phyloP scores from a whole-genome alignment of 2,113 vertebrate genomes.

The Mustelus asterias region DNA sequence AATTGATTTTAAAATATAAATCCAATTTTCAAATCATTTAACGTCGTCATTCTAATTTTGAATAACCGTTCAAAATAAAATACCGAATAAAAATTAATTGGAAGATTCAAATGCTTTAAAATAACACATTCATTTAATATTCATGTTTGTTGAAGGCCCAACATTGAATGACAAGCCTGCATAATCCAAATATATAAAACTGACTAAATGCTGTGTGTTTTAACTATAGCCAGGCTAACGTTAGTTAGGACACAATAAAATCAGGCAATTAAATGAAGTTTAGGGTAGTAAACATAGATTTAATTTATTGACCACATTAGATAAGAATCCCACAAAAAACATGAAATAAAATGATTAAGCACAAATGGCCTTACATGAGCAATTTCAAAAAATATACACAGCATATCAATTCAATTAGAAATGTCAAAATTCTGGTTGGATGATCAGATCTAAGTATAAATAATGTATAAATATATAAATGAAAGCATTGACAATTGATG shows the following conservation, averaged over 20 bases:
- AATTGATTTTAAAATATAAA: slow-evolving; percentile 1
- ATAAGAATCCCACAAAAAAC: neutral
- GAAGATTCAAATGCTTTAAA: neutral
- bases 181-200: neutral
- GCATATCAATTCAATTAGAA: neutral
- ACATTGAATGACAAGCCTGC: neutral
- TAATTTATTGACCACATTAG: neutral
- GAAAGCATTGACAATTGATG: neutral
- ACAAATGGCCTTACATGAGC: neutral
- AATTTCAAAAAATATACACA: neutral
- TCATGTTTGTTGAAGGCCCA: neutral
- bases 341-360: neutral
- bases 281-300: neutral
- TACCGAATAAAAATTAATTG: neutral
- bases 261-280: neutral
- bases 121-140: neutral
- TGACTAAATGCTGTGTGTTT: neutral
- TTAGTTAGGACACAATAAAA: neutral
- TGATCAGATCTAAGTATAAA: neutral
- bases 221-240: neutral
- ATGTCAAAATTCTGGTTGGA: neutral
- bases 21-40: neutral
- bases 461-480: neutral
- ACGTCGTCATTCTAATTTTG: neutral
- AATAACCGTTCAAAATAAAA: neutral